Base-by-base conservation (phyloP, 2,888 invertebrate species). In the Adelphocoris suturalis region DNA sequence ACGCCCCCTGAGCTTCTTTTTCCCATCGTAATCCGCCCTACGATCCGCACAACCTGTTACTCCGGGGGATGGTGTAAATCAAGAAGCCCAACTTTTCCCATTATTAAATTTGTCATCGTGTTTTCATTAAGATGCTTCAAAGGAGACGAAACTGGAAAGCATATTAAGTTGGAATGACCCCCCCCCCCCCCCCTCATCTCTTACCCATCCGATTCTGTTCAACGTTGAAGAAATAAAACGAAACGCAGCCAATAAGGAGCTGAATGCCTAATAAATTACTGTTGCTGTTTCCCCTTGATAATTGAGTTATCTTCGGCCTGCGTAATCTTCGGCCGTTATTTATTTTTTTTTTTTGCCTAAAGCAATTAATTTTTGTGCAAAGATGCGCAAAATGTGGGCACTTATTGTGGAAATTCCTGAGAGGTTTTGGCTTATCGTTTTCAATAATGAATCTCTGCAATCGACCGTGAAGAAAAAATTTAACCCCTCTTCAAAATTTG, bases 41-140 rank as follows among this genome's bases (percentile, higher is more conserved):
- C 23, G 81, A 82, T 82, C 82, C 19, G 48, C 68, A 46, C 86
- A 86, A 86, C 86, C 86, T 86, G 86, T 86, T 86, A 86, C 86
- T 86, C 82, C 80, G 23, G 68, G 86, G 86, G 86, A 75, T 19
- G 46, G 75, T 86, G 86, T 75, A 86, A 86, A 86, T 86, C 86
- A 75, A 75, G 68, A 61, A 68, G 75, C 86, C 23, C 68, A 86
- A 86, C 68, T 86, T 86, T 86, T 68, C 86, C 86, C 86, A 86
- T 86, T 86, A 86, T 86, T 86, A 86, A 86, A 86, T 86, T 86
- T 86, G 68, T 86, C 68, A 75, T 86, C 75, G 47, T 68, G 68
- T 86, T 86, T 86, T 86, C 61, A 86, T 86, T 86, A 82, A 82
- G 82, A 82, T 82, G 82, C 82, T 82, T 52, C 82, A 82, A 48